Percentiles rank a stretch among this genome's conserved stretches.
These are phyloP conservation scores for Caenorhabditis elegans DNA, from an alignment of 1,140 invertebrate species.

Conservation along the genomic window WBcel235 BX284606.5:14339001-14339500, in stretches of 20 bases:
- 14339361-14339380: too few relatives aligned
- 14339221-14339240: background rate
- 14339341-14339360: too few relatives aligned
- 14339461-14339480: conserved; percentile 66
- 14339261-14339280: background rate
- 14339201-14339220: too few relatives aligned
- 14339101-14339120: background rate
- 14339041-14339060: background rate
- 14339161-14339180: conserved; percentile 12
- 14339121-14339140: background rate
- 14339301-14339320: too few relatives aligned
- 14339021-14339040: background rate
- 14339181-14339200: background rate
- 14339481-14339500: conserved; percentile 63
- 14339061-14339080: too few relatives aligned
- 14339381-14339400: too few relatives aligned
- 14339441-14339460: too few relatives aligned
- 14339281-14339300: conserved; percentile 5
- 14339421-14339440: too few relatives aligned
- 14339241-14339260: background rate
- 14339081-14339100: background rate
- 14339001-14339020: background rate
- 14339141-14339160: conserved; percentile 7
- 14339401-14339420: too few relatives aligned
- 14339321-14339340: too few relatives aligned